Evolutionary conservation across 2,797 vertebrate genomes (phyloP).

Genomic region (Poecilia picta): DNA sequence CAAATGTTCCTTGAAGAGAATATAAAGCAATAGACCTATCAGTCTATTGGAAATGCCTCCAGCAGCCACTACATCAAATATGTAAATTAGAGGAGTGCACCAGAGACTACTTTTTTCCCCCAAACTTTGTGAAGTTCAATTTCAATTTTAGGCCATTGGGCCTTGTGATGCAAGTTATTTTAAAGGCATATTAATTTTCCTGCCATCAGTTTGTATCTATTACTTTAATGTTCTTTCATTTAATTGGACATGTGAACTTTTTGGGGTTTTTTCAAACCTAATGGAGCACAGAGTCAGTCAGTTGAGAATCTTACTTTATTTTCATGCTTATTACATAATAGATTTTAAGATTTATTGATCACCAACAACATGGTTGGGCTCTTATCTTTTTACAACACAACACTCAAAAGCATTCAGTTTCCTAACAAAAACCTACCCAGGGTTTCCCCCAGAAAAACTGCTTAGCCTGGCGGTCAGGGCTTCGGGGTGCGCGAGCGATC

Average conservation of each 20-base stretch:
- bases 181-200: not conserved
- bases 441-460: too few relatives aligned
- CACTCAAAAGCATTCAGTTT: not conserved
- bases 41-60: conserved; percentile 19
- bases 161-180: not conserved
- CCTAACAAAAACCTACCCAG: not conserved
- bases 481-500: too few relatives aligned
- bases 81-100: conserved; percentile 28
- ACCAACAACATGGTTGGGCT: not conserved
- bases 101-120: not conserved
- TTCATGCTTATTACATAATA: not conserved
- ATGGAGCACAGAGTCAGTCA: not conserved
- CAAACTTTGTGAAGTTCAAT: not conserved
- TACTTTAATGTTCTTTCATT: not conserved
- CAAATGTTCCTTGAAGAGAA: conserved; percentile 29
- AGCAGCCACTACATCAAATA: conserved; percentile 47
- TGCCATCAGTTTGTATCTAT: too few relatives aligned
- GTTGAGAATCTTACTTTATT: not conserved
- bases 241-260: not conserved
- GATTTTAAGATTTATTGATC: not conserved
- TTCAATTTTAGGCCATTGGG: not conserved
- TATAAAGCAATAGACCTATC: conserved; percentile 18
- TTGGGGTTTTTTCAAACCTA: not conserved
- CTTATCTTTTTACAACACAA: not conserved
- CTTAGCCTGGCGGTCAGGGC: too few relatives aligned